phyloP scores from a whole-genome alignment of 37 sponge, comb jelly and placozoan species.

The Beroe forskalii region DNA sequence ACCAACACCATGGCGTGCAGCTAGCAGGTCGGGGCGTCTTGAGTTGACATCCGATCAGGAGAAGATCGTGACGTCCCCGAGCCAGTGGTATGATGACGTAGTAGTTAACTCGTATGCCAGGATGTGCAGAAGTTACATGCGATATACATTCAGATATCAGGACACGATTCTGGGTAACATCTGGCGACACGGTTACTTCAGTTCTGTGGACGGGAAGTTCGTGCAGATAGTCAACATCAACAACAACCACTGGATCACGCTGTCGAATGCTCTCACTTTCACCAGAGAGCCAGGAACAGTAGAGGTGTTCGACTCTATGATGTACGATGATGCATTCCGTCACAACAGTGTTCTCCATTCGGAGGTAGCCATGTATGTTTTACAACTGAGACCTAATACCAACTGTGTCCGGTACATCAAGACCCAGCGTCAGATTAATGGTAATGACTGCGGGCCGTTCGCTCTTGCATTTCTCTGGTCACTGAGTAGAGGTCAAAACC shows the following conservation, averaged over 20 bases:
- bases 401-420: neutral
- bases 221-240: neutral
- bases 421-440: neutral
- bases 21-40: neutral
- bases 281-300: neutral
- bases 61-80: neutral
- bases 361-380: neutral
- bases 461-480: conserved; percentile 4
- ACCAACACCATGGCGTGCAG: neutral
- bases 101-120: conserved; percentile 17
- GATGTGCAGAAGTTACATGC: neutral
- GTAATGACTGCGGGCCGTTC: conserved; percentile 2
- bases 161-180: neutral
- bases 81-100: neutral
- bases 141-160: neutral
- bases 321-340: neutral
- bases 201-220: neutral
- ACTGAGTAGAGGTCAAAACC: neutral
- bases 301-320: conserved; percentile 12
- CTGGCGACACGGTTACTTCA: neutral
- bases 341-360: neutral
- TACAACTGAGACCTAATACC: neutral
- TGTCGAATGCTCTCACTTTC: conserved; percentile 3
- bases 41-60: neutral
- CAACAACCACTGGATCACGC: neutral